Base-by-base conservation (phyloP, 2,888 invertebrate species). In the Eilema depressum region DNA sequence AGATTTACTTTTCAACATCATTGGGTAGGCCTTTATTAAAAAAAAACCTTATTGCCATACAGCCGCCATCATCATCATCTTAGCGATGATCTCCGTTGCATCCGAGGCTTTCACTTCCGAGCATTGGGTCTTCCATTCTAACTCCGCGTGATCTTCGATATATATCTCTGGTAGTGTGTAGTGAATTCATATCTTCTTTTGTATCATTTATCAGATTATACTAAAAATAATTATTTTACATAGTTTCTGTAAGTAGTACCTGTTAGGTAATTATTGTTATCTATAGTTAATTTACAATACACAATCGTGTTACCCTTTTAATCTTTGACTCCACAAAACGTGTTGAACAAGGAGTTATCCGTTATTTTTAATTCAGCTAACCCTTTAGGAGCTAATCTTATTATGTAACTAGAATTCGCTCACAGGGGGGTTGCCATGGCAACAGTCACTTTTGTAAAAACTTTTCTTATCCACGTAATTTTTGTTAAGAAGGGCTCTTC, bases 351-450 rank as follows among this genome's bases (percentile, higher is more conserved):
- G 78, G 71, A 70, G 71, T 79, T 74, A 76, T 74, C 77, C 75
- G 74, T 82, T 77, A 84, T 83, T 86, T 82, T 78, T 82, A 80
- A 82, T 83, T 85, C 77, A 70, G 74, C 68, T 79, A 78, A 84
- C 81, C 76, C 81, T 83, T 83, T 81, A 66, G 63, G 75, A 72
- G 75, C 73, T 83, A 83, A 85, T 84, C 79, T 81, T 79, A 85
- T 86, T 83, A 81, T 77, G 78, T 85, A 79, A 81, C 79, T 81
- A 80, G 70, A 77, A 81, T 75, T 77, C 69, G 63, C 63, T 78
- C 57, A 71, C 74, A 75, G 83, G 89, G 89, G 90, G 68, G 90
- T 90, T 89, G 75, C 89, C 75, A 88, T 89, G 78, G 85, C 75
- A 83, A 89, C 90, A 77, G 74, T 78, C 69, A 81, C 76, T 77